A percentile compares a stretch with the other conserved stretches of the same genome.
These are phyloP conservation scores for Crotalus viridis DNA, from an alignment of 2,113 vertebrate genomes.

Conservation along the genomic window DNA sequence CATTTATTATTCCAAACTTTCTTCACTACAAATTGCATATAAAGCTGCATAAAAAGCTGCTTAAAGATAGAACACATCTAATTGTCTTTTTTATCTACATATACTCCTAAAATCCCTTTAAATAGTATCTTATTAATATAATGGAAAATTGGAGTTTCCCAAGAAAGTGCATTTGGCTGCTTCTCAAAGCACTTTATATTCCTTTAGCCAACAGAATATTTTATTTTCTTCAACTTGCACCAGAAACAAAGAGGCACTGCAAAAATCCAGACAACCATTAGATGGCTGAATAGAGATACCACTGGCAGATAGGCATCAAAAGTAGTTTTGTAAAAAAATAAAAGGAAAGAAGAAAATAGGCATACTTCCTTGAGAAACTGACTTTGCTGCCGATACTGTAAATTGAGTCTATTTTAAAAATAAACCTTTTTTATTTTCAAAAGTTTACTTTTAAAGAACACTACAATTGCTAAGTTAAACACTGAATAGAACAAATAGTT, in stretches of 20 bases:
- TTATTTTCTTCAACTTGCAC: constrained; percentile 18
- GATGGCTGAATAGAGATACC: not conserved
- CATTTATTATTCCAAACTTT: constrained; percentile 58
- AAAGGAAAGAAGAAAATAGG: not conserved
- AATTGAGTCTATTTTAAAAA: not conserved
- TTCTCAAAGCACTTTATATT: constrained; percentile 59
- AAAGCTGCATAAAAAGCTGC: constrained; percentile 11
- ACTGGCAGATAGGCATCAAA: not conserved
- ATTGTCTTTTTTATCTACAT: constrained; percentile 56
- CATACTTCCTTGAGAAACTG: not conserved
- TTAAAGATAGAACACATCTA: constrained; percentile 60
- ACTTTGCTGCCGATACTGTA: not conserved
- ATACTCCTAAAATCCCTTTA: constrained; percentile 63
- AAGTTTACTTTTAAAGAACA: not conserved
- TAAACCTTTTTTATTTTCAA: not conserved
- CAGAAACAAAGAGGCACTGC: constrained; percentile 59
- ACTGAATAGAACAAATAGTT: not conserved
- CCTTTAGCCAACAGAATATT: constrained; percentile 60
- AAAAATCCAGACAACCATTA: not conserved
- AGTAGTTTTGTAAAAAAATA: not conserved
- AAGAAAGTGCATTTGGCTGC: constrained; percentile 64
- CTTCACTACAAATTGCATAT: constrained; percentile 32
- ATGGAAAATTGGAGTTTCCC: constrained; percentile 50
- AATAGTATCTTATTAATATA: constrained; percentile 64
- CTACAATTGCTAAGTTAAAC: not conserved